These are phyloP conservation scores for Podiceps cristatus DNA, from an alignment of 2,113 vertebrate species.

Conservation along the genomic window DNA sequence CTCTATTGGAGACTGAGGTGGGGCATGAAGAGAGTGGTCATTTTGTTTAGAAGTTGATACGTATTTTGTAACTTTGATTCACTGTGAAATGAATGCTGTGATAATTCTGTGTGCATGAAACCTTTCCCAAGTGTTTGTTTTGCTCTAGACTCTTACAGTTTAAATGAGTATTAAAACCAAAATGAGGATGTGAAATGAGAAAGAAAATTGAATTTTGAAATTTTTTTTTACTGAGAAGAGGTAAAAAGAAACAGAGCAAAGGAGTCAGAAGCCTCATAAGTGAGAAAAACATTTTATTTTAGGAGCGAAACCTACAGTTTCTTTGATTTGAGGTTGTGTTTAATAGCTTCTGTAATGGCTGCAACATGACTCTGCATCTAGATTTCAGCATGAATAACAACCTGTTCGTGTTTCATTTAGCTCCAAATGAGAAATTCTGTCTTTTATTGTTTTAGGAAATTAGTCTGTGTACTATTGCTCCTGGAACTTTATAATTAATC, in stretches of 20 bases:
- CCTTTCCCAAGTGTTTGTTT: conserved; percentile 36
- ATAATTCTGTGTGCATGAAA: not conserved
- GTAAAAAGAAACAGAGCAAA: conserved; percentile 18
- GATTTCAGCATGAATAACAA: conserved; percentile 83
- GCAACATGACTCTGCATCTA: conserved; percentile 85
- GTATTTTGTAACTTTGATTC: not conserved
- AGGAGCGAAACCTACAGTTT: conserved; percentile 68
- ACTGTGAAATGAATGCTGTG: not conserved
- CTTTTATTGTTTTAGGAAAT: conserved; percentile 87
- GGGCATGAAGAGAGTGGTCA: not conserved
- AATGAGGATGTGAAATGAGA: conserved; percentile 30
- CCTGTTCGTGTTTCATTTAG: conserved; percentile 78
- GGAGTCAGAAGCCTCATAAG: conserved; percentile 20
- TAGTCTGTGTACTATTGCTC: conserved; percentile 79
- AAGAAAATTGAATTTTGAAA: conserved; percentile 43
- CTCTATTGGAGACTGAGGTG: not conserved
- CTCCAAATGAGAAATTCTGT: conserved; percentile 82
- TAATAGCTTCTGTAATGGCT: conserved; percentile 84
- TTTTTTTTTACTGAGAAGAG: conserved; percentile 12
- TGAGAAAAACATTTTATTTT: conserved; percentile 69
- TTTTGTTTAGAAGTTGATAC: not conserved
- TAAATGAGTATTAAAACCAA: conserved; percentile 28
- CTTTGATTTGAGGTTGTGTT: conserved; percentile 78
- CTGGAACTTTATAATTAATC: conserved; percentile 81
- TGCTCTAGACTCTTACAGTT: conserved; percentile 22